Evolutionary conservation across 1,140 invertebrate genomes (phyloP).

Genomic region (Cotesia glomerata): DNA sequence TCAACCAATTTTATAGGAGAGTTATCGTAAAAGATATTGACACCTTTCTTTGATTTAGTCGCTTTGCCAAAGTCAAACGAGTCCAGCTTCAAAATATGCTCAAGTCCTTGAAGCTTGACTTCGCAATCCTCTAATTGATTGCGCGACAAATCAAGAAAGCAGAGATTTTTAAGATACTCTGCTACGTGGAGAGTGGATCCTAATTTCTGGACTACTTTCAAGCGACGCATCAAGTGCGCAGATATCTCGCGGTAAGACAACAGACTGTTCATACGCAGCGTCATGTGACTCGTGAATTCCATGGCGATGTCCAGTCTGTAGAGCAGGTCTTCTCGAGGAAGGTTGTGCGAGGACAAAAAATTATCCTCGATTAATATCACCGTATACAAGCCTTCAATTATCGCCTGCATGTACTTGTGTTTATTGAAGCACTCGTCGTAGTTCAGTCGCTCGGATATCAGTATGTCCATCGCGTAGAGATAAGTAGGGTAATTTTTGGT

Average conservation of each 20-base stretch:
- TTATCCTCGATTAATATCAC: constrained; percentile 20
- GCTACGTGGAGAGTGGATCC: constrained; percentile 47
- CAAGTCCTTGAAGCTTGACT: constrained; percentile 50
- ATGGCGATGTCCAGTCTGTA: constrained; percentile 41
- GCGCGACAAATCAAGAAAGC: constrained; percentile 50
- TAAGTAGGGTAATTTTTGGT: constrained; percentile 14
- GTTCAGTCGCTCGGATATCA: constrained; percentile 14
- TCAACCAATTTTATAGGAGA: constrained; percentile 26
- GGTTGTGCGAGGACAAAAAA: background rate
- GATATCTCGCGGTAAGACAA: constrained; percentile 47
- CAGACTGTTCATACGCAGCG: constrained; percentile 45
- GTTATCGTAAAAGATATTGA: background rate
- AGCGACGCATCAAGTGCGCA: constrained; percentile 42
- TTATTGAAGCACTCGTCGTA: constrained; percentile 3
- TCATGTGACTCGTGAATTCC: constrained; percentile 36
- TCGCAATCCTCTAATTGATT: constrained; percentile 48
- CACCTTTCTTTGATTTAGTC: background rate
- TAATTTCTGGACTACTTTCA: constrained; percentile 46
- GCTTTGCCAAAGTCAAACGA: constrained; percentile 36
- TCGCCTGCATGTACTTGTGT: constrained; percentile 1
- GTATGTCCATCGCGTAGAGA: constrained; percentile 16
- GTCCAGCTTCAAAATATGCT: constrained; percentile 52
- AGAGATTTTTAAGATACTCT: constrained; percentile 48
- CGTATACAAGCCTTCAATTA: constrained; percentile 22
- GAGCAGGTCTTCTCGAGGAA: constrained; percentile 24